Percentiles rank a stretch among this genome's conserved stretches.
phyloP scores from a whole-genome alignment of 2,797 vertebrate species.

The Paratrypauchen microcephalus region DNA sequence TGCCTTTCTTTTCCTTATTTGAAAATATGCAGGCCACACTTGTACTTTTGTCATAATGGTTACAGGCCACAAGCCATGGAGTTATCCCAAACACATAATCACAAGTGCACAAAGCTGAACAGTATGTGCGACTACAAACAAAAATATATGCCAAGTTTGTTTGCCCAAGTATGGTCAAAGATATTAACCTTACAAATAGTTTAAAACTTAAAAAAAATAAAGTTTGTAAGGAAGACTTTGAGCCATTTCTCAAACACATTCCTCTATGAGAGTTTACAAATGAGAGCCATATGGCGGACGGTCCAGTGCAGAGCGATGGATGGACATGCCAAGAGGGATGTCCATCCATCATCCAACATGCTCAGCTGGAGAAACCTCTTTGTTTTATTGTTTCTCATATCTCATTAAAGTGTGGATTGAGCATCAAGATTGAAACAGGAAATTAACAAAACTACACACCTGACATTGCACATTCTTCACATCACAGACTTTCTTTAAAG shows the following conservation, averaged over 20 bases:
- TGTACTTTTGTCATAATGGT: constrained; percentile 53
- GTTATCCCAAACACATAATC: constrained; percentile 57
- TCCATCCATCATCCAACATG: constrained; percentile 24
- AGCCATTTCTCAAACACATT: constrained; percentile 68
- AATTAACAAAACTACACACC: too few relatives aligned
- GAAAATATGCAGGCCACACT: constrained; percentile 65
- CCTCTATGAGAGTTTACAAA: constrained; percentile 58
- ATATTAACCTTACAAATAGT: constrained; percentile 12
- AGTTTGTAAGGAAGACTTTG: constrained; percentile 36
- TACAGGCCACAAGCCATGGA: constrained; percentile 33
- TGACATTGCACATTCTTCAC: constrained; percentile 14
- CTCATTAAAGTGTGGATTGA: constrained; percentile 6
- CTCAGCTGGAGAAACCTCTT: constrained; percentile 18
- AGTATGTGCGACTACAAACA: constrained; percentile 3
- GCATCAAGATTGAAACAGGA: not conserved
- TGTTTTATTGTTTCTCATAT: constrained; percentile 3
- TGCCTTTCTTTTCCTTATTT: constrained; percentile 16
- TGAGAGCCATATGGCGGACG: constrained; percentile 65
- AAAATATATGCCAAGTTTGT: constrained; percentile 9
- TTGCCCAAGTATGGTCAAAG: not conserved
- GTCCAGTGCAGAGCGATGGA: constrained; percentile 32
- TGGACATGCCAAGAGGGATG: constrained; percentile 20
- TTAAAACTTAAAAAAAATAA: constrained; percentile 8
- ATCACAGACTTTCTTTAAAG: too few relatives aligned
- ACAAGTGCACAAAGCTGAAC: constrained; percentile 27